phyloP scores from a whole-genome alignment of 2,113 vertebrate genomes.

The Ursus arctos region DNA sequence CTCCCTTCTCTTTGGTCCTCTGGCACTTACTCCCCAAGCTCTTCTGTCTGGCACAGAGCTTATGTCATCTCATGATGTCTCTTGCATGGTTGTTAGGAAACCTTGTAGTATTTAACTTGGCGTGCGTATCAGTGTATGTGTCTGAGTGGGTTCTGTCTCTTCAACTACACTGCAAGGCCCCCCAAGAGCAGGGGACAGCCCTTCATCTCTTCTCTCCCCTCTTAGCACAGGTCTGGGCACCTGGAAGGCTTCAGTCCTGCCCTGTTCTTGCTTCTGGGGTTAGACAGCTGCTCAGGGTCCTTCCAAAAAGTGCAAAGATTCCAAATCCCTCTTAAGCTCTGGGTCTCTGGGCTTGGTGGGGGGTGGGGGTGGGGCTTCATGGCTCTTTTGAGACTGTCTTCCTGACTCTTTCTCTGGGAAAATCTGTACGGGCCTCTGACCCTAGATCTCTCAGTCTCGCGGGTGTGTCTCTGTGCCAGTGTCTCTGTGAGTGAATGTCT shows the following conservation, averaged over 20 bases:
- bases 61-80: not conserved
- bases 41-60: not conserved
- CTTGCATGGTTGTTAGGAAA: not conserved
- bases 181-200: not conserved
- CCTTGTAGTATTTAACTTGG: not conserved
- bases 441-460: not conserved
- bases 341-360: not conserved
- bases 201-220: not conserved
- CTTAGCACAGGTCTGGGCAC: not conserved
- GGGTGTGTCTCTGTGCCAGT: slow-evolving; percentile 9
- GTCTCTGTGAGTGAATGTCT: slow-evolving; percentile 68
- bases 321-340: not conserved
- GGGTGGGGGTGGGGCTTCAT: not conserved
- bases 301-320: slow-evolving; percentile 47
- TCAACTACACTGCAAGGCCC: slow-evolving; percentile 16
- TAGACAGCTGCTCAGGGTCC: not conserved
- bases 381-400: not conserved
- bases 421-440: slow-evolving; percentile 26
- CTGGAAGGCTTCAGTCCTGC: not conserved
- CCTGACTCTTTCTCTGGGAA: not conserved
- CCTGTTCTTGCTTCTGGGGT: slow-evolving; percentile 44
- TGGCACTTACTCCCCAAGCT: not conserved
- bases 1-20: not conserved
- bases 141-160: not conserved
- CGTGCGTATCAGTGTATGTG: not conserved